Evolutionary conservation across 1,140 invertebrate genomes (phyloP), one percentile per base, ranked within the genome.

Genomic region (Aphelenchoides avenae): DNA sequence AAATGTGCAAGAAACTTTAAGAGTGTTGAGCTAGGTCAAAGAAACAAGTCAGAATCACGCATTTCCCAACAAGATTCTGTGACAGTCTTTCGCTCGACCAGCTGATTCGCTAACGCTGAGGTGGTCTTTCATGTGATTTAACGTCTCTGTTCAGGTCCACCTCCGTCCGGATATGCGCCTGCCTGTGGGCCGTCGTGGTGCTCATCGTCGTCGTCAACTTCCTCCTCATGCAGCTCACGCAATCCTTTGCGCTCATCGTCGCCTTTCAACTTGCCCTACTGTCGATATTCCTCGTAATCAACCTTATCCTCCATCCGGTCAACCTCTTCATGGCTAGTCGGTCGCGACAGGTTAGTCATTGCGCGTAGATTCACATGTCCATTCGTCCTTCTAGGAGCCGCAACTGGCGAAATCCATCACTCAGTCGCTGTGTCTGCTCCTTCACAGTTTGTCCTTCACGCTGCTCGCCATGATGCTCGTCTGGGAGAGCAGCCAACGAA

Each of bases 121-220:
- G 36, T 26, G 2, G 26, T 41, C 39, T 3, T 47, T 6, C 1
- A 24, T 31, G 26, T n/a, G n/a, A n/a, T n/a, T n/a, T n/a, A n/a
- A n/a, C n/a, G n/a, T n/a, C n/a, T n/a, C n/a, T n/a, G 44, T 54
- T 54, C 27, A 54, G 52, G 34, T 54, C 52, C 18, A 44, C 41
- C 27, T 24, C 41, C 1, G 11, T 54, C 15, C 52, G 52, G 20
- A 54, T 54, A 9, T 31, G 18, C 36, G 29, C 29, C 5, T 48
- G 52, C 18, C 24, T 54, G 11, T 54, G 52, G 52, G 24, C 13
- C 3, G 52, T 54, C 5, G 52, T 54, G n/a, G 27, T 30, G 6
- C 27, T 27, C 5, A 39, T 54, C 3, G 24, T 54, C 15, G 26
- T 54, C 18, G 39, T 44, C 1, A 47, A 48, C 42, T 54, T 54